Evolutionary conservation across 2,797 vertebrate species (phyloP), one percentile per base, ranked within the genome.

Genomic region (Pangasius mekongensis): DNA sequence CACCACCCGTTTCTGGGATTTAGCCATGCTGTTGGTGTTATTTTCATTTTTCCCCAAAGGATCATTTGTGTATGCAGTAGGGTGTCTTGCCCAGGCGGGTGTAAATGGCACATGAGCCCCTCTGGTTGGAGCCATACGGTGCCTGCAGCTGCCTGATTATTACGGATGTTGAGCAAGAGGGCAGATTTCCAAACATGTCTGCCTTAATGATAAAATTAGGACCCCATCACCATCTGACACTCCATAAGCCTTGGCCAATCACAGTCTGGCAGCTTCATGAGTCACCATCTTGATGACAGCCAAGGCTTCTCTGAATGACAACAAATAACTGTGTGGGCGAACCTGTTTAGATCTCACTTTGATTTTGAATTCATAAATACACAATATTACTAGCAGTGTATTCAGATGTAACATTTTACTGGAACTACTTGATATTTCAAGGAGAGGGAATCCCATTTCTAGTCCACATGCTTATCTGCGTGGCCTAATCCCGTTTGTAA

Each of bases 121-220:
- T 85, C 54, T 88, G 74, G 66, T 60, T 52, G 47, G 54, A 89
- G 78, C 81, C 71, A 87, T 74, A 77, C 60, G 71, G 66, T 77
- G 60, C 49, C 39, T 84, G 89, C 90, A 87, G 85, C 89, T 91
- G 87, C 64, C 73, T 83, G 92, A 92, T 67, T 52, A 33, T 39
- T 86, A 69, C 27, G 18, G 33, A 80, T 84, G 47, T 88, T 84
- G 64, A 85, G 67, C 71, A 87, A 67, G 60, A 86, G 62, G 81
- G 80, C 60, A 66, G 69, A 43, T 86, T 83, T 89, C 66, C 71
- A 76, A 80, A 49, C 74, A 86, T 66, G 49, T 87, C 87, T 39
- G 56, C 60, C 74, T 81, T 92, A 90, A 89, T 88, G 89, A 89
- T 66, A 83, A 86, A 91, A 89, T 69, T 81, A 89, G 82, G 64